Evolutionary conservation across 2,113 vertebrate species (phyloP), one percentile per base, ranked within the genome.

Genomic region (Aegithalos caudatus): DNA sequence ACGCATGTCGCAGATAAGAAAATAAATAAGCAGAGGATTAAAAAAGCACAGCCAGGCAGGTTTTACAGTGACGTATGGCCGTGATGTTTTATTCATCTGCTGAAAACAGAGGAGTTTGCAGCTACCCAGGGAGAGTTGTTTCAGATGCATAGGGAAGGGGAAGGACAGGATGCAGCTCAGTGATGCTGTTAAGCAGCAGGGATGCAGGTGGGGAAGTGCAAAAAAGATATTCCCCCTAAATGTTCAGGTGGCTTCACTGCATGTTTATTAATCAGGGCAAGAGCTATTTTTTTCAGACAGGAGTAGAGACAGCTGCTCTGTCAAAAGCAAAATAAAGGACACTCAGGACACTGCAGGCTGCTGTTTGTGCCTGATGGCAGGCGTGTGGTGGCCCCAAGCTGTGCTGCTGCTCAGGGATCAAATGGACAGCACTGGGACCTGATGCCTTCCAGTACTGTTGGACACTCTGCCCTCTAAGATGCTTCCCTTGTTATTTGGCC

Each of bases 361-460:
- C 72, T 67, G 23, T 37, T 70, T 13, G 53, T 76, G 60, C n/a
- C 38, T 0, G 0, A 25, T 27, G 37, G 48, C 71, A 77, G 33
- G 20, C 0, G 0, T 2, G 10, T 5, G 22, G 37, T 56, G 14
- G 45, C 45, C 60, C 66, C 35, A 13, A 77, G 16, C 20, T 40
- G 10, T 15, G 50, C 35, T 48, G 23, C 17, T 42, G 12, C 33
- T 81, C 50, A 37, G 35, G 19, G 67, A 92, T 37, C 48, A 53
- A 31, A 11, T 10, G 12, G 57, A 42, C n/a, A 72, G 57, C 54
- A 56, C 22, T 44, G 62, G 53, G 40, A 35, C 31, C 33, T 37
- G 54, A 8, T 35, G 11, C 21, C 44, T 72, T 56, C 64, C 51
- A 38, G 27, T 44, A 21, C 19, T 42, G 2, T 22, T 37, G 54